Base-by-base conservation (phyloP, 2,888 invertebrate species). In the Rhingia campestris region DNA sequence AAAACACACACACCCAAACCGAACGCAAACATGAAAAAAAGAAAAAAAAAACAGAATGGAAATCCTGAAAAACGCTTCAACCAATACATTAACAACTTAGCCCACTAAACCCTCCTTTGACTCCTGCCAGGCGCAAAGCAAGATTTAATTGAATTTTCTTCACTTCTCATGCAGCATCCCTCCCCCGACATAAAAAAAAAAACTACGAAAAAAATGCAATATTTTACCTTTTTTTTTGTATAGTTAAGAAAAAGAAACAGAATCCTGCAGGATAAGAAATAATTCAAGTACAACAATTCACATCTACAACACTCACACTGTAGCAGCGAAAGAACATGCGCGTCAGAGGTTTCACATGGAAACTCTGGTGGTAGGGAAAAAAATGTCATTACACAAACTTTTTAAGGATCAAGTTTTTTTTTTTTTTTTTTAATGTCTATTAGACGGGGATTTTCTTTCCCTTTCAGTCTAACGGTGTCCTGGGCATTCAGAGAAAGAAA, bases 351-450 rank as follows among this genome's bases (percentile, higher is more conserved):
- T 22, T 67, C 63, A 35, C 47, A 63, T 69, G 63, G 53, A 63
- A 81, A 63, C 63, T 51, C 47, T 39, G 54, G 43, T 10, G 43
- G 33, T 53, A 41, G 39, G 63, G 51, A 64, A 64, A n/a, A 49
- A 73, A 73, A 79, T 69, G 64, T 79, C 74, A 69, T 73, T 79
- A 73, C 82, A 79, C 59, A 77, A 77, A 67, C 66, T 73, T 73
- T 79, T 67, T 56, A 66, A 67, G 81, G 81, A 69, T 64, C 63
- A 74, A 64, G 53, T 58, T 22, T 22, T 58, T 73, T 75, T 75
- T 22, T 58, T 73, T 75, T 75, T 76, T 77, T 81, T 72, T 56
- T 69, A 74, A 67, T 56, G 43, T 79, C 73, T 84, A 74, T 77
- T 84, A 79, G 69, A 69, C 43, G 49, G 41, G 22, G 58, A 56